Percentiles rank a stretch among this genome's conserved stretches.
phyloP scores from a whole-genome alignment of 2,113 vertebrate species.

The Tetraodon nigroviridis region DNA sequence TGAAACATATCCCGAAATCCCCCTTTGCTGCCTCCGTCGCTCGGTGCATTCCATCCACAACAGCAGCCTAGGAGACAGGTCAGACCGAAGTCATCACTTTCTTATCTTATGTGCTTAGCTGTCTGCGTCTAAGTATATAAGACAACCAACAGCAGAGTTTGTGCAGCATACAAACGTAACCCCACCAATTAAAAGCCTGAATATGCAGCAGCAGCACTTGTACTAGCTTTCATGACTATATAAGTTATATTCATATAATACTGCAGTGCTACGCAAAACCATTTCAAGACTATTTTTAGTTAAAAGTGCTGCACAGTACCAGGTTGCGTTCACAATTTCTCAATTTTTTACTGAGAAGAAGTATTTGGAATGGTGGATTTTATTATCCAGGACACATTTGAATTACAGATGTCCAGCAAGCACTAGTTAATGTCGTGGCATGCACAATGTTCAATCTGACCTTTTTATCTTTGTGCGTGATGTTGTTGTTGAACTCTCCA shows the following conservation, averaged over 20 bases:
- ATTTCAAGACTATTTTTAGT: no score
- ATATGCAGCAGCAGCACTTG: not conserved
- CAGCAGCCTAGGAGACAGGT: conserved; percentile 10
- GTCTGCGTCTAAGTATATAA: not conserved
- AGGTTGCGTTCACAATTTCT: not conserved
- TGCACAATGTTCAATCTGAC: no score
- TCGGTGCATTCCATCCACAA: conserved; percentile 25
- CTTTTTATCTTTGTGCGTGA: conserved; percentile 27
- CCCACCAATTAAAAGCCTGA: not conserved
- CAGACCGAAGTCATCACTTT: conserved; percentile 5
- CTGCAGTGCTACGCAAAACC: not conserved
- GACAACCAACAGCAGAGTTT: conserved; percentile 5
- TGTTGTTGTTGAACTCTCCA: conserved; percentile 30
- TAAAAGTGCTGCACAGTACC: not conserved
- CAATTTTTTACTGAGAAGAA: no score
- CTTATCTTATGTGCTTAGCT: not conserved
- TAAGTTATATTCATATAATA: not conserved
- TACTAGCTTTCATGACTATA: not conserved
- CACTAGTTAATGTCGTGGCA: no score
- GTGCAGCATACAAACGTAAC: conserved; percentile 14
- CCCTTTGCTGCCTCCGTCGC: conserved; percentile 8
- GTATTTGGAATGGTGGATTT: no score
- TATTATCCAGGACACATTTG: no score
- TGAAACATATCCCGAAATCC: conserved; percentile 26
- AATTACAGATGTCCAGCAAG: no score